Base-by-base conservation (phyloP, 2,888 invertebrate genomes). In the Drosophila pullipes region DNA sequence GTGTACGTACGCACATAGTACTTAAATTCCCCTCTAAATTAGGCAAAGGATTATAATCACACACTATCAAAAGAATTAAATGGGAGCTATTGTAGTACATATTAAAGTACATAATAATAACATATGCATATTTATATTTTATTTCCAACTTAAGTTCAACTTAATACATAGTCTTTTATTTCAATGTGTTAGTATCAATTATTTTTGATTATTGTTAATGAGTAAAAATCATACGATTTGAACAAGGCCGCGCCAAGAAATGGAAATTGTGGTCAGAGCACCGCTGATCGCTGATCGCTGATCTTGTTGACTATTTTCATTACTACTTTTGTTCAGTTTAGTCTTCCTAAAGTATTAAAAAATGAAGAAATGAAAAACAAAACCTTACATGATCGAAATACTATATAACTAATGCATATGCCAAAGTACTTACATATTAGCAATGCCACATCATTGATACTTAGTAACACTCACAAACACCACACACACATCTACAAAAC, bases 321-420 rank as follows among this genome's bases (percentile, higher is more conserved):
- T 85, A 85, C 85, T 85, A 86, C 85, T 89, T 85, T 85, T 85
- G 86, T 89, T 85, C 89, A 85, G 84, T 89, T 89, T 85, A 86
- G 85, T 85, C 73, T 82, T 73, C 73, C 85, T 72, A 64, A 70
- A 68, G 59, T 47, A 69, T 57, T 52, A 37, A 58, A 52, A 52
- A 76, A 22, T 49, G 35, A 44, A 53, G 13, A 22, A 11, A 41
- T 25, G 4, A 10, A 52, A 25, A 25, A 69, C 59, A 28, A 25
- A n/a, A 74, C 62, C 68, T 61, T 65, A 62, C 69, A 61, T 66
- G 53, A 72, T 76, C 66, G 72, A 78, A 77, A 68, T 77, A 81
- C 66, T 64, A 69, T 68, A 69, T 69, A 68, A 62, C 66, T 66
- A 66, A 68, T 63, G 69, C 69, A 73, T 78, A 69, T 75, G 75